These are phyloP conservation scores for Hesperia comma DNA, from an alignment of 2,888 invertebrate species.

Conservation along the genomic window DNA sequence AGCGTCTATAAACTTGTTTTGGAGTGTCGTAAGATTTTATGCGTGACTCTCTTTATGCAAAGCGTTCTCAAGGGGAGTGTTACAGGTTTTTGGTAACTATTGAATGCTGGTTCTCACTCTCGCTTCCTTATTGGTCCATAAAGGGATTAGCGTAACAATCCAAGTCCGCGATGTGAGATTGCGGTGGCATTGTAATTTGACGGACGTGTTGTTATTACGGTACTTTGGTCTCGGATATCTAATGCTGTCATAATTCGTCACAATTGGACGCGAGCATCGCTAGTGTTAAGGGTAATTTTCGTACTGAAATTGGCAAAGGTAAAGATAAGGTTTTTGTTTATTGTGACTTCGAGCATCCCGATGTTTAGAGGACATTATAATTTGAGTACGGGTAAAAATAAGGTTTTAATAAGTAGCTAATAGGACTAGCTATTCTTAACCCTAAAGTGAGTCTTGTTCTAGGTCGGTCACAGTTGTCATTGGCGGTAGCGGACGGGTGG, in stretches of 20 bases:
- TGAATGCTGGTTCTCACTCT: constrained; percentile 71
- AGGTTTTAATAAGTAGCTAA: no score
- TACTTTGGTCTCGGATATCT: constrained; percentile 5
- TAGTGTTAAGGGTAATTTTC: not conserved
- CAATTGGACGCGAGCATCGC: not conserved
- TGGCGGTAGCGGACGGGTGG: no score
- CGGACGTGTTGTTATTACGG: constrained; percentile 17
- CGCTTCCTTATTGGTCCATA: constrained; percentile 61
- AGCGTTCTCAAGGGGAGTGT: constrained; percentile 75
- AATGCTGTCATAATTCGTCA: constrained; percentile 13
- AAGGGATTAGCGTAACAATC: constrained; percentile 48
- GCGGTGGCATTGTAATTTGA: constrained; percentile 41
- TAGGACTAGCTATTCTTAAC: no score
- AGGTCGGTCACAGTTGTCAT: no score
- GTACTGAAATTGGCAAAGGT: not conserved
- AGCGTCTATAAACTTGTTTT: constrained; percentile 48
- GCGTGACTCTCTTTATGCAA: constrained; percentile 76
- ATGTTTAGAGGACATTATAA: no score
- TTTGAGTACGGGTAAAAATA: no score
- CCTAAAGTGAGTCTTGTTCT: no score
- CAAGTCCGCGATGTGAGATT: constrained; percentile 46
- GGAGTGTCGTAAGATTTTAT: constrained; percentile 81
- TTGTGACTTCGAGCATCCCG: no score
- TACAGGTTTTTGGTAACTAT: constrained; percentile 75
- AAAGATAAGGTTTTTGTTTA: no score